Evolutionary conservation across 2,113 vertebrate genomes (phyloP).

Genomic region (Cyphomyrus plagiostoma): DNA sequence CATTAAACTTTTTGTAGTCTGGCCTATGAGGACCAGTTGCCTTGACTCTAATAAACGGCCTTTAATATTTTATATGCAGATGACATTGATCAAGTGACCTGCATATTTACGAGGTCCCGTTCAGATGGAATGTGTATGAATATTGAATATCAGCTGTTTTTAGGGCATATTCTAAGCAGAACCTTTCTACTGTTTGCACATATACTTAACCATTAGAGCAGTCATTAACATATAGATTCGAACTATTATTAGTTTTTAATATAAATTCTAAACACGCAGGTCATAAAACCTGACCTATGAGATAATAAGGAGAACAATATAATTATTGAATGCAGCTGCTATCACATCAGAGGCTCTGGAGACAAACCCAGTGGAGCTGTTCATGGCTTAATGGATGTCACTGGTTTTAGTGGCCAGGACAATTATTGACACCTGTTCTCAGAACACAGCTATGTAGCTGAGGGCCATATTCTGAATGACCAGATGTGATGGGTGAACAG

Average conservation of each 20-base stretch:
- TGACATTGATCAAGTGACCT: conserved; percentile 20
- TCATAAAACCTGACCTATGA: not conserved
- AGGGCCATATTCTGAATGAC: not conserved
- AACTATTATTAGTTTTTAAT: conserved; percentile 1
- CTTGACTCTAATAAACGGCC: conserved; percentile 11
- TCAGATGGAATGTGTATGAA: conserved; percentile 15
- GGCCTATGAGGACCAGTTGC: conserved; percentile 7
- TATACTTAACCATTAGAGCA: not conserved
- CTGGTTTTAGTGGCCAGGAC: not conserved
- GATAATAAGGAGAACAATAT: not conserved
- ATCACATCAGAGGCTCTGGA: not conserved
- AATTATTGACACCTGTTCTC: not conserved
- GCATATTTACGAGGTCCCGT: conserved; percentile 14
- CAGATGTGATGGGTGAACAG: not conserved
- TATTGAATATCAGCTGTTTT: conserved; percentile 22
- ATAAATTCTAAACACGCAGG: not conserved
- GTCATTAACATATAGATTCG: conserved; percentile 6
- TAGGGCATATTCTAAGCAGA: conserved; percentile 12
- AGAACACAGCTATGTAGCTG: not conserved
- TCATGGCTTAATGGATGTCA: not conserved
- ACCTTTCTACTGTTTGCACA: not conserved
- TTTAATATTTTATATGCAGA: conserved; percentile 22
- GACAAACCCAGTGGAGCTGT: not conserved
- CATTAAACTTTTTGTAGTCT: not conserved
- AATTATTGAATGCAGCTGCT: not conserved